Evolutionary conservation across 2,888 invertebrate genomes (phyloP).

Genomic region (Nasonia oneida): DNA sequence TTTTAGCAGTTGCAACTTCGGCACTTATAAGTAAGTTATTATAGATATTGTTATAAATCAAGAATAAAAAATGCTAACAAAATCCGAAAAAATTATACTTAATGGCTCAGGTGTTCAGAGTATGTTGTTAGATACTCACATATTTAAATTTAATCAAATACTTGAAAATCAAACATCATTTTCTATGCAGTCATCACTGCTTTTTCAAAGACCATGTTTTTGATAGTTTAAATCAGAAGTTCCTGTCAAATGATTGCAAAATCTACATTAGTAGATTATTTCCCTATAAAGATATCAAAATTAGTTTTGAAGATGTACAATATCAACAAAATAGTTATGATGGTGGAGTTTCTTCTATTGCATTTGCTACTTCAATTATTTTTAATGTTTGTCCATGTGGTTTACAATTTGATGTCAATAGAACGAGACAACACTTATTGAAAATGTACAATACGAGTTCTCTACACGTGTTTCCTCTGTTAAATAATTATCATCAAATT

Average conservation of each 20-base stretch:
- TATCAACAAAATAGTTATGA: not conserved
- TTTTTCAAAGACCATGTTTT: not conserved
- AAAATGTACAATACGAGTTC: too few relatives aligned
- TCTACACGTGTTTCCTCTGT: too few relatives aligned
- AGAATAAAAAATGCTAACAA: not conserved
- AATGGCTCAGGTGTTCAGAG: not conserved
- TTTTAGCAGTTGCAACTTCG: too few relatives aligned
- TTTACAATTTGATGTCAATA: not conserved
- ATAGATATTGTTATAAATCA: too few relatives aligned
- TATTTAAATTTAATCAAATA: not conserved
- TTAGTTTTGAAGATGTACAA: not conserved
- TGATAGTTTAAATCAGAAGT: not conserved
- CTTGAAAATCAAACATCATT: not conserved
- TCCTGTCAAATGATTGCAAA: not conserved
- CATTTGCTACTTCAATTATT: not conserved
- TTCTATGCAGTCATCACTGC: not conserved
- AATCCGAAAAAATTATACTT: not conserved
- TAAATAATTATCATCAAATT: too few relatives aligned
- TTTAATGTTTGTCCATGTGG: not conserved
- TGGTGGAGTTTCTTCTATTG: not conserved
- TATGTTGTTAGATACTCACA: not conserved
- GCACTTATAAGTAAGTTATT: too few relatives aligned
- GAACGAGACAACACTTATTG: too few relatives aligned
- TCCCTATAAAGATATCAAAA: not conserved
- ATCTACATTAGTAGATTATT: not conserved